phyloP scores from a whole-genome alignment of 2,113 vertebrate species.

The Corynorhinus townsendii region DNA sequence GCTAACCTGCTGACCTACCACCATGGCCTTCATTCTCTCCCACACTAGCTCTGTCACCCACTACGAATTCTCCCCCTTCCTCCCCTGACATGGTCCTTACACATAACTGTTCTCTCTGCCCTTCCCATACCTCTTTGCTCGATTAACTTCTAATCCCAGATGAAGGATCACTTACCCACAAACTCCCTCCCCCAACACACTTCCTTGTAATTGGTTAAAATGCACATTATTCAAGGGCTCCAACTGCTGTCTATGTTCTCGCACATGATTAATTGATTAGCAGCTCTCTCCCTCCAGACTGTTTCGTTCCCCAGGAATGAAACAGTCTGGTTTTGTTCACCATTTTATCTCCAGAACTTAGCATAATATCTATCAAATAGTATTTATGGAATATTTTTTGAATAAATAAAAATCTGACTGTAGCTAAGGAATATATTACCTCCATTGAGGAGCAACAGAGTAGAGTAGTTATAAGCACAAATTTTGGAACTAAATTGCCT shows the following conservation, averaged over 20 bases:
- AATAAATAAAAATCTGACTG: background rate
- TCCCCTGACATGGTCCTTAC: background rate
- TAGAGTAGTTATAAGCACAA: background rate
- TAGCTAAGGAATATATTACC: background rate
- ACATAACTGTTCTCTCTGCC: background rate
- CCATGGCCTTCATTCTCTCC: fast-evolving
- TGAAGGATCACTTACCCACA: background rate
- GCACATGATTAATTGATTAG: background rate
- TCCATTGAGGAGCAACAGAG: background rate
- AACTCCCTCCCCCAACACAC: background rate
- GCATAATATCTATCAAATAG: too few relatives aligned
- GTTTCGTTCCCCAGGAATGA: background rate
- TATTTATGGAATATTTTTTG: background rate
- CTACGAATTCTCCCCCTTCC: background rate
- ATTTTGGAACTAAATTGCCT: background rate
- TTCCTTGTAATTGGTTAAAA: background rate
- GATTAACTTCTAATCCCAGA: background rate
- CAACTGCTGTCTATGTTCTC: background rate
- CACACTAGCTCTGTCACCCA: too few relatives aligned
- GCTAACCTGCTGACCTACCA: background rate
- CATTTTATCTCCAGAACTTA: background rate
- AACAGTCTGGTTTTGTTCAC: background rate
- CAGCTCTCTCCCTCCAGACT: background rate
- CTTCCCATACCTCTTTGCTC: background rate
- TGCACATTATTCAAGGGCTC: background rate